Conservation (phyloP, 2,797 vertebrate species). For the Myotis planiceps region DNA sequence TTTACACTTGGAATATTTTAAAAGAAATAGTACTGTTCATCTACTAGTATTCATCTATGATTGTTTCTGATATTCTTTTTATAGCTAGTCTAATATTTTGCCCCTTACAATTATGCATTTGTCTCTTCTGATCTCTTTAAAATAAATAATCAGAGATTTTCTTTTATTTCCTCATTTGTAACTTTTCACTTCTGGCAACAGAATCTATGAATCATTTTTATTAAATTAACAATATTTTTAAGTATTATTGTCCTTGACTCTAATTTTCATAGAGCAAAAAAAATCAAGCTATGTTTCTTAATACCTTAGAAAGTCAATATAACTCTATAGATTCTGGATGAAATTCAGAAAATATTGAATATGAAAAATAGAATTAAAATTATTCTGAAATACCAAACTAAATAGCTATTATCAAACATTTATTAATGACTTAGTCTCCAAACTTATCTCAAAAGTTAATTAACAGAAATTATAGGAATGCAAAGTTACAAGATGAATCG, state of each 20-base stretch:
- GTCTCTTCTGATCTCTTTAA: neutral
- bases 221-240: neutral
- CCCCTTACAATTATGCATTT: neutral
- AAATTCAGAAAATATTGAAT: constrained; percentile 18
- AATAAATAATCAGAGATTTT: neutral
- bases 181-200: neutral
- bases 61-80: neutral
- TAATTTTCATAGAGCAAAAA: neutral
- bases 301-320: neutral
- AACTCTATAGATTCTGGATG: neutral
- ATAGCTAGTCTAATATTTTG: neutral
- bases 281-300: neutral
- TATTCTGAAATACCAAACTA: neutral
- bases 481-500: neutral
- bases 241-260: neutral
- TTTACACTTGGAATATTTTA: neutral
- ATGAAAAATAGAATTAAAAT: neutral
- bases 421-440: neutral
- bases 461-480: neutral
- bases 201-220: neutral
- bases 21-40: neutral
- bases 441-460: neutral
- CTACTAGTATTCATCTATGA: neutral
- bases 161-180: neutral
- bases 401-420: neutral